Conservation (phyloP, 2,888 invertebrate genomes). For the Trichopoda pennipes region DNA sequence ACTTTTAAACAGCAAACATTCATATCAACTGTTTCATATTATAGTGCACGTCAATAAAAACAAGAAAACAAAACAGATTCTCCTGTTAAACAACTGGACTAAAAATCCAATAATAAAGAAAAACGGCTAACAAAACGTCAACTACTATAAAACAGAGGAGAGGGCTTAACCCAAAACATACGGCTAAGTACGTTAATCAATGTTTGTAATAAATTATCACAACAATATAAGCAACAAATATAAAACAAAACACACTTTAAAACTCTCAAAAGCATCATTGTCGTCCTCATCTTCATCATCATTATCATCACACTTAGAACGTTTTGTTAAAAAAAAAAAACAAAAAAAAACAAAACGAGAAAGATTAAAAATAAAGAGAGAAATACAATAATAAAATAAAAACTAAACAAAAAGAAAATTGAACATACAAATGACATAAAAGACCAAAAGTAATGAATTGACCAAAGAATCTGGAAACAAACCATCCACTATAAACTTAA, state of each 20-base stretch:
- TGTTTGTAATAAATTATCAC: conserved; percentile 69
- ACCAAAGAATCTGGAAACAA: conserved; percentile 60
- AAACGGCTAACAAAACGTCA: conserved; percentile 59
- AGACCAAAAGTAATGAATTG: conserved; percentile 67
- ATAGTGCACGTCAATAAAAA: conserved; percentile 14
- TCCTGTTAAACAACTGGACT: conserved; percentile 62
- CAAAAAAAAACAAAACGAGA: no score
- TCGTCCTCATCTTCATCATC: conserved; percentile 50
- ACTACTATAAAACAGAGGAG: conserved; percentile 64
- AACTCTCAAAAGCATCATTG: conserved; percentile 58
- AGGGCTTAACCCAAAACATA: conserved; percentile 69
- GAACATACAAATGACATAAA: conserved; percentile 67
- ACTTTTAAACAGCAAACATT: conserved; percentile 64
- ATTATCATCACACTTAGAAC: conserved; percentile 57
- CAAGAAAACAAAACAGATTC: conserved; percentile 47
- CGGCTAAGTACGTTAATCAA: conserved; percentile 69
- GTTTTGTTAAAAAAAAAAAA: conserved; percentile 54
- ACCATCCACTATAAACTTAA: conserved; percentile 51
- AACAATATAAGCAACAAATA: conserved; percentile 65
- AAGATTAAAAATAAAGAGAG: conserved; percentile 55
- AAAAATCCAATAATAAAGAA: conserved; percentile 52
- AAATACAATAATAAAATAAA: conserved; percentile 33
- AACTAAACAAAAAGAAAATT: conserved; percentile 55
- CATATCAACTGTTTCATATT: conserved; percentile 60
- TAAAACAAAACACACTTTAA: conserved; percentile 59